Conservation (phyloP, 2,797 vertebrate genomes). For the Periophthalmus magnuspinnatus region DNA sequence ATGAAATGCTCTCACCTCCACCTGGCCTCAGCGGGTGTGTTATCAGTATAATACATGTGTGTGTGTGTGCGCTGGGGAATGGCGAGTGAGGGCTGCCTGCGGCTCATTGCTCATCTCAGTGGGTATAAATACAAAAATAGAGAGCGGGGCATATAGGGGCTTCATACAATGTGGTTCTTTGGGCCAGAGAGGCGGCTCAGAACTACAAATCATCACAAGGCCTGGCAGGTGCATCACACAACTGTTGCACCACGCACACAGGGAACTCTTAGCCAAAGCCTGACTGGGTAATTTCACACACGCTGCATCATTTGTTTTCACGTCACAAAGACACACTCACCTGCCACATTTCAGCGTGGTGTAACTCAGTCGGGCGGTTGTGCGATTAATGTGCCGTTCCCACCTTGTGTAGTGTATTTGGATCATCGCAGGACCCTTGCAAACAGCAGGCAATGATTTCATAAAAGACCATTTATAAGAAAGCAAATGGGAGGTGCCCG, state of each 20-base stretch:
- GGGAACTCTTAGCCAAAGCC: background rate
- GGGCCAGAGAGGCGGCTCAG: slow-evolving; percentile 37
- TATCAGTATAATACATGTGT: slow-evolving; percentile 4
- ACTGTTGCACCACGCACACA: slow-evolving; percentile 18
- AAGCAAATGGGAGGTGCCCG: background rate
- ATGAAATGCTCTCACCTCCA: slow-evolving; percentile 59
- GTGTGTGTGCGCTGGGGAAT: slow-evolving; percentile 19
- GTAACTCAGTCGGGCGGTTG: background rate
- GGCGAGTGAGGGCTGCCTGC: slow-evolving; percentile 60
- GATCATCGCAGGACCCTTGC: slow-evolving; percentile 12
- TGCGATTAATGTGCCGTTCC: slow-evolving; percentile 12
- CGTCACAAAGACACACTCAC: slow-evolving; percentile 9
- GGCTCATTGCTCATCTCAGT: slow-evolving; percentile 68
- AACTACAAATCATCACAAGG: slow-evolving; percentile 25
- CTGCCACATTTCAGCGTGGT: slow-evolving; percentile 1
- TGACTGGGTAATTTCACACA: slow-evolving; percentile 10
- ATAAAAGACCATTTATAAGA: slow-evolving; percentile 17
- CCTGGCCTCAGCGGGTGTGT: slow-evolving; percentile 34
- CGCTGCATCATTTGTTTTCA: slow-evolving; percentile 2
- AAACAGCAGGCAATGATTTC: slow-evolving; percentile 7
- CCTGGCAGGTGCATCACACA: slow-evolving; percentile 40
- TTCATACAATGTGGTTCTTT: slow-evolving; percentile 46
- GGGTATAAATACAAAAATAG: slow-evolving; percentile 72
- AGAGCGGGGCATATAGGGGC: slow-evolving; percentile 56
- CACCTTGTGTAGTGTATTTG: background rate